phyloP scores from a whole-genome alignment of 2,113 vertebrate genomes.

The Chunga burmeisteri region DNA sequence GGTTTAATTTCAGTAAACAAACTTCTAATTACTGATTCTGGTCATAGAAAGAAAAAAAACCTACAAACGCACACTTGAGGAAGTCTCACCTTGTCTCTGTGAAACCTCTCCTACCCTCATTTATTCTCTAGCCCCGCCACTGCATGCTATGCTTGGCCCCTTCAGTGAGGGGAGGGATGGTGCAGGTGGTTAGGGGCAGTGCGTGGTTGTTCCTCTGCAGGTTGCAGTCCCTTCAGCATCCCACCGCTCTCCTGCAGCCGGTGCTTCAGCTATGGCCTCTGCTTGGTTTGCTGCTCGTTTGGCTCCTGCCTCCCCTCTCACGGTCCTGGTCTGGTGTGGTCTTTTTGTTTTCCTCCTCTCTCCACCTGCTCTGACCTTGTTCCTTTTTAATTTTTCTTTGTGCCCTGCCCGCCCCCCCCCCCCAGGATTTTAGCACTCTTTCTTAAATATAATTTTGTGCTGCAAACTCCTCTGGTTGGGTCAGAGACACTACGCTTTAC shows the following conservation, averaged over 20 bases:
- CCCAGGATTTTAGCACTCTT: not conserved
- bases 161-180: not conserved
- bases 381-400: not conserved
- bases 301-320: not conserved
- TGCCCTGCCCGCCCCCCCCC: no score
- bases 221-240: not conserved
- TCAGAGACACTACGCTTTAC: not conserved
- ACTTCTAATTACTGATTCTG: not conserved
- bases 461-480: not conserved
- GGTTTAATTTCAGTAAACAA: not conserved
- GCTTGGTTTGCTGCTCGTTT: not conserved
- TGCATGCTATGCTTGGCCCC: rapidly evolving
- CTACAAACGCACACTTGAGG: not conserved
- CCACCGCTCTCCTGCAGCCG: rapidly evolving
- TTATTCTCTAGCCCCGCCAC: not conserved
- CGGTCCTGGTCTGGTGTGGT: not conserved
- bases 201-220: not conserved
- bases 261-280: not conserved
- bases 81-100: not conserved
- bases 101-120: rapidly evolving
- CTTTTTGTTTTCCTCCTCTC: not conserved
- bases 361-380: not conserved
- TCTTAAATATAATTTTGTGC: not conserved
- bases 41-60: not conserved
- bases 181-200: not conserved